Base-by-base conservation (phyloP, 2,113 vertebrate genomes). In the Merops nubicus region DNA sequence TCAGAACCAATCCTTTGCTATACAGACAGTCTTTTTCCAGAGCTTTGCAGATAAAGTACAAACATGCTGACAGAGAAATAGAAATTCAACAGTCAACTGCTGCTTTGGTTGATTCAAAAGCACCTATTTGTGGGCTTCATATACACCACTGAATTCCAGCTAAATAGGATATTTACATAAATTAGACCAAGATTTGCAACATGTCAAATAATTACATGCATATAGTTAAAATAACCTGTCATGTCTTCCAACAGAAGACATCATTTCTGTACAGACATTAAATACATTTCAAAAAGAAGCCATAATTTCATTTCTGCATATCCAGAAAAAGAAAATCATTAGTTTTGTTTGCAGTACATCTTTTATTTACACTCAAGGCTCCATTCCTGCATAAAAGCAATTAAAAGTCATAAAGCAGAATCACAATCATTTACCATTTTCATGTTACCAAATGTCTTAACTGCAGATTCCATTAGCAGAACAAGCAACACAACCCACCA, bases 41-140 rank as follows among this genome's bases (percentile, higher is more conserved):
- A 34, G 99, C 99, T 98, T 99, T 99, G 94, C 99, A 99, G 93
- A 99, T 99, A 67, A 99, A 99, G 96, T 99, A 99, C 85, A 99
- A 97, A 96, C 99, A 99, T 3, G 98, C 99, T 99, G 95, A 69
- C 3, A 82, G 50, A 80, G 47, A 92, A 82, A 96, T 0, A 97
- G 75, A 91, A 93, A 90, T 60, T 3, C 34, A 84, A 86, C 8
- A 9, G 53, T 85, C 65, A 94, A 6, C 63, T 3, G 5, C 33
- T 7, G 5, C 33, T 84, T 51, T 29, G 20, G 6, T 40, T 85
- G 29, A 70, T 50, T 63, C 63, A 72, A 80, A 70, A 77, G 21
- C 72, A 75, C 81, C 43, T 26, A 57, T 36, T 91, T 89, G 57
- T 50, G 23, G 42, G 19, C 23, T 77, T 88, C 15, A 51, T 9